A percentile compares a stretch with the other conserved stretches of the same genome.
phyloP scores from a whole-genome alignment of 2,113 vertebrate genomes.

The Epinephelus cyanopodus region DNA sequence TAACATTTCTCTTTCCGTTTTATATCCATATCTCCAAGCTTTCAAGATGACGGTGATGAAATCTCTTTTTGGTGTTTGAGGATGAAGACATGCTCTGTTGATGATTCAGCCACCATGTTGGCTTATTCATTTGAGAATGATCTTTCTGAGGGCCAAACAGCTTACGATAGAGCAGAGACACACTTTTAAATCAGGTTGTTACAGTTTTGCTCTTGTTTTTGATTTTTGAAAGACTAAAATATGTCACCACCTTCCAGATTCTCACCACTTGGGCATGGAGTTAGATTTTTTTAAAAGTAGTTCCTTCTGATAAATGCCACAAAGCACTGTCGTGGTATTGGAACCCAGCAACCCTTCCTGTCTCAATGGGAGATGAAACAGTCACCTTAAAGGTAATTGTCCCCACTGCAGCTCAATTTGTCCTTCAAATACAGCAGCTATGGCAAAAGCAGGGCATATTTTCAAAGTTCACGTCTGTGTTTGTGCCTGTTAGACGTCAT shows the following conservation, averaged over 20 bases:
- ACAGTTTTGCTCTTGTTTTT: not conserved
- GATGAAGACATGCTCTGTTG: not conserved
- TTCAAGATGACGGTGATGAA: slow-evolving; percentile 2
- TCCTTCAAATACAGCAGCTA: not conserved
- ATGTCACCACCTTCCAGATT: not conserved
- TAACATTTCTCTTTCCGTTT: slow-evolving; percentile 25
- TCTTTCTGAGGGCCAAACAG: not conserved
- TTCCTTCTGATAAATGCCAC: not conserved
- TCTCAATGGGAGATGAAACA: not conserved
- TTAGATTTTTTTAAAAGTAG: not conserved
- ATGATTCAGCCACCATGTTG: not conserved
- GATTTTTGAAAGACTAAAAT: not conserved
- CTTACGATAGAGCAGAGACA: not conserved
- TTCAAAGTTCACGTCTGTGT: slow-evolving; percentile 25
- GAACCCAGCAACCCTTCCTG: not conserved
- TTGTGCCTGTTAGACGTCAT: slow-evolving; percentile 23
- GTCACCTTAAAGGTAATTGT: slow-evolving; percentile 6
- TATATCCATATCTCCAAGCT: not conserved
- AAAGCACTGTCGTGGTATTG: not conserved
- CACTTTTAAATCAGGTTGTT: not conserved
- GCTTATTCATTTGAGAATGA: not conserved
- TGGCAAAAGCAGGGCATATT: slow-evolving; percentile 3
- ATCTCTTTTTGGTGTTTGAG: not conserved
- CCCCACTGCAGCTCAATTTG: slow-evolving; percentile 11
- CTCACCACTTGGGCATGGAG: not conserved